Base-by-base conservation (phyloP, 2,888 invertebrate genomes). In the Epicampocera succincta region DNA sequence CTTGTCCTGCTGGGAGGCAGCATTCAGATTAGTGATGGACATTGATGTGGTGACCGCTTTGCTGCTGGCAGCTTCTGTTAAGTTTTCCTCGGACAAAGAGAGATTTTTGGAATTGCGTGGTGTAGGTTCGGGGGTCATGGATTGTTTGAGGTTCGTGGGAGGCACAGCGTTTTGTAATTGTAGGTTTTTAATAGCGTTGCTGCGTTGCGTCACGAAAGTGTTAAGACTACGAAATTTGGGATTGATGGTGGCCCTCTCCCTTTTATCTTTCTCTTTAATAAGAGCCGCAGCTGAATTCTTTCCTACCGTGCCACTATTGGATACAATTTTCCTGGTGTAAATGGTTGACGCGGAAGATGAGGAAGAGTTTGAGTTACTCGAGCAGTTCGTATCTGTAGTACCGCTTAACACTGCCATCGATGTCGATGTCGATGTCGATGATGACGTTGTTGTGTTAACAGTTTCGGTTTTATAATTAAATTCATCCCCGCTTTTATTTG, bases 51-150 rank as follows among this genome's bases (percentile, higher is more conserved):
- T 83, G 6, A 83, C 80, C 8, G 83, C 52, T 58, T 83, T 71
- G 46, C 69, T 48, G 40, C 42, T 44, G 9, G 71, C 46, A 9
- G 76, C 58, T 42, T 78, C 78, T 21, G 86, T 87, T 75, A 96
- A 90, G 87, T 95, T 95, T 86, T 96, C 96, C 83, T 95, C 95
- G 0, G 96, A 96, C 78, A 95, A 87, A 0, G 96, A 96, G 84
- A 96, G 92, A 72, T 93, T 94, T 85, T 86, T 88, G 52, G 66
- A 69, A 65, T 78, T 84, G 25, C 86, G 86, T 0, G 95, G 94
- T 0, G 93, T 93, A 8, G 95, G 94, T 88, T 95, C 95, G 0
- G 95, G 94, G 3, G 92, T 89, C 81, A 87, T 84, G n/a, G 91
- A 87, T 33, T 91, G 89, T 80, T 89, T 88, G 0, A 87, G 85